Conservation (phyloP, 2,113 vertebrate species). For the Hippocampus abdominalis region DNA sequence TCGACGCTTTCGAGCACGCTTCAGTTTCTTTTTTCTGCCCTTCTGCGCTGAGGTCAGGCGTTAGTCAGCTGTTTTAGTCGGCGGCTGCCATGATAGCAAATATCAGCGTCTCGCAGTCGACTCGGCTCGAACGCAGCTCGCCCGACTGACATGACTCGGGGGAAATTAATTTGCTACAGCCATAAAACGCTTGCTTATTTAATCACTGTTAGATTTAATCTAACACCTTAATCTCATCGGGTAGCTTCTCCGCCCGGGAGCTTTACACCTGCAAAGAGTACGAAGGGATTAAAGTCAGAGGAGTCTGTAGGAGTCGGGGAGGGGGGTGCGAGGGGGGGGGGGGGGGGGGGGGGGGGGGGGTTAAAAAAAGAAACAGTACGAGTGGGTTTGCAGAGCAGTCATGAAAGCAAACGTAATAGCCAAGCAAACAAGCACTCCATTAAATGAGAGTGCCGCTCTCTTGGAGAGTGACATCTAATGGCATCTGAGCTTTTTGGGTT, state of each 20-base stretch:
- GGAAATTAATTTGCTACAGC: slow-evolving; percentile 65
- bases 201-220: slow-evolving; percentile 65
- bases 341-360: neutral
- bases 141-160: slow-evolving; percentile 53
- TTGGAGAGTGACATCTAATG: slow-evolving; percentile 20
- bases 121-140: slow-evolving; percentile 33
- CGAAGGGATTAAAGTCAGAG: slow-evolving; percentile 34
- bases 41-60: slow-evolving; percentile 7
- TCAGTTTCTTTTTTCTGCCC: slow-evolving; percentile 6
- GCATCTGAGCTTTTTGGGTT: slow-evolving; percentile 31
- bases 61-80: slow-evolving; percentile 6
- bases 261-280: slow-evolving; percentile 37
- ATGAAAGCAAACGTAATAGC: slow-evolving; percentile 36
- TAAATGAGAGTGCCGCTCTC: slow-evolving; percentile 23
- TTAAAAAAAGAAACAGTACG: neutral
- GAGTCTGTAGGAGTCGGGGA: slow-evolving; percentile 15
- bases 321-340: neutral
- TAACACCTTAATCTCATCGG: slow-evolving; percentile 49
- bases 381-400: slow-evolving; percentile 34
- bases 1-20: neutral
- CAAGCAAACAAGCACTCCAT: slow-evolving; percentile 30
- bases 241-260: slow-evolving; percentile 29
- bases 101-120: slow-evolving; percentile 31
- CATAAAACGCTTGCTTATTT: slow-evolving; percentile 62
- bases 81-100: slow-evolving; percentile 21